These are phyloP conservation scores for Acrocephalus scirpaceus DNA, from an alignment of 2,797 vertebrate species.

Conservation along the genomic window DNA sequence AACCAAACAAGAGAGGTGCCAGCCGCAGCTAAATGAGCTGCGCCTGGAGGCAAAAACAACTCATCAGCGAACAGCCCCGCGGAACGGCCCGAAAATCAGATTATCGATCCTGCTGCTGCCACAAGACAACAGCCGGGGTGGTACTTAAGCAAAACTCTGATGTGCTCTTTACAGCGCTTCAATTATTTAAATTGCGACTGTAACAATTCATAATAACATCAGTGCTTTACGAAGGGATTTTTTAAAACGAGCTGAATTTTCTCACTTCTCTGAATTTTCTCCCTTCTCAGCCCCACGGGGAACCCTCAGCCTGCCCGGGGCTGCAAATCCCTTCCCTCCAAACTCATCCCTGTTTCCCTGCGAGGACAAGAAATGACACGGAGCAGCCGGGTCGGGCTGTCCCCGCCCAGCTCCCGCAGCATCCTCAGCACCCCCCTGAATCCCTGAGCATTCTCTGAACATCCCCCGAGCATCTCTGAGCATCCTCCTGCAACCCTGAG, in stretches of 20 bases:
- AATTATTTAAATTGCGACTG: background rate
- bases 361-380: background rate
- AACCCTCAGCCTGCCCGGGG: background rate
- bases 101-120: background rate
- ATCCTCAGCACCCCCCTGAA: background rate
- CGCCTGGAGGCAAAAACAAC: background rate
- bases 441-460: background rate
- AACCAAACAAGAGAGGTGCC: background rate
- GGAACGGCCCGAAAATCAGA: background rate
- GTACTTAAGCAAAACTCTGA: accelerated
- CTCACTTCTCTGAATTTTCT: background rate
- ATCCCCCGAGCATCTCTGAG: background rate
- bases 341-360: background rate
- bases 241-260: background rate
- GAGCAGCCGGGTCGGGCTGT: background rate
- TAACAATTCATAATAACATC: accelerated
- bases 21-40: background rate
- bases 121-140: accelerated
- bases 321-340: background rate
- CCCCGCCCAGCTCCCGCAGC: background rate
- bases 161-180: background rate
- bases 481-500: background rate
- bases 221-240: background rate
- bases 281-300: background rate
- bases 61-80: background rate